Base-by-base conservation (phyloP, 2,797 vertebrate species). In the Peromyscus eremicus region DNA sequence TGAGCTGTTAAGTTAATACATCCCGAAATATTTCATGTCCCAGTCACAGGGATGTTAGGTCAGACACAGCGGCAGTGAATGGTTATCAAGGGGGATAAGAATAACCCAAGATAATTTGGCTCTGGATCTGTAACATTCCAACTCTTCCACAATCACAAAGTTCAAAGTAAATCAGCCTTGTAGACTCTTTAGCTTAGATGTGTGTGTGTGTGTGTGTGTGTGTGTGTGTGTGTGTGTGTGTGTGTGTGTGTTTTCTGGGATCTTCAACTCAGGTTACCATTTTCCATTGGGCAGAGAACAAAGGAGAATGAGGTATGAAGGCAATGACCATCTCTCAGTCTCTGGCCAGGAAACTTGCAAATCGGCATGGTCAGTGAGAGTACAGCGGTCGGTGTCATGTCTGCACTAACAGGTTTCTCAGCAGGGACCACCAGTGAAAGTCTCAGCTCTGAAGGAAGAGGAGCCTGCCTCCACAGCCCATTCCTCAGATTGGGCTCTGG, bases 381-480 rank as follows among this genome's bases (percentile, higher is more conserved):
- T 46, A 0, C 60, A 71, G 55, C 40, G 5, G 32, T 25, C 46
- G 46, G 25, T 71, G 62, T 49, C 0, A 0, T 5, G n/a, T 94
- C 75, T 71, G 49, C 83, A 40, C 43, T 70, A 13, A 23, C 1
- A 9, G 62, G 25, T 6, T 1, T 88, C 7, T 25, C 46, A 94
- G n/a, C 6, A 87, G 0, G 2, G 49, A 17, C 68, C 64, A 80
- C 66, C 4, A 2, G 8, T 3, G 0, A 46, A 27, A 46, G 32
- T 16, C 43, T 0, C 0, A 32, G 10, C n/a, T 49, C 11, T 75
- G 79, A 0, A 1, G 5, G 7, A 75, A 95, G 55, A 83, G 37
- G 34, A 32, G 9, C 25, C 1, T 2, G 23, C 17, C 29, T 37
- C 77, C 10, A 0, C 0, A 4, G 66, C 14, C 6, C 16, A n/a